Percentiles rank a stretch among this genome's conserved stretches.
Conservation (phyloP, 2,888 invertebrate genomes). For the Polyploca ridens region DNA sequence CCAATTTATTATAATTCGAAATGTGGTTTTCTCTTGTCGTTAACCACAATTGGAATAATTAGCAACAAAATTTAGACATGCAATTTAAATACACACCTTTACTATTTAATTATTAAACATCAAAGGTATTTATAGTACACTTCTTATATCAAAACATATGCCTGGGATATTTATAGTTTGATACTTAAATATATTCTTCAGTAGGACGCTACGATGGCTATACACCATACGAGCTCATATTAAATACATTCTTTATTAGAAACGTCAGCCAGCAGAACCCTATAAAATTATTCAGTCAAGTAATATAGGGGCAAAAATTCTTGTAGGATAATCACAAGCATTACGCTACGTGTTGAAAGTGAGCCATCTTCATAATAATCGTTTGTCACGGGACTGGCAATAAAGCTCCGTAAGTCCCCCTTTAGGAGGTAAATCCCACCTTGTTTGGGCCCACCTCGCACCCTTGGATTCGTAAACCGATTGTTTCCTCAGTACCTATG, state of each 20-base stretch:
- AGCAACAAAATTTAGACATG: background rate
- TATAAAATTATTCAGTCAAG: conserved; percentile 1
- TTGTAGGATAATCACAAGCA: conserved; percentile 7
- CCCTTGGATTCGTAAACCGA: conserved; percentile 43
- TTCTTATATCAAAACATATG: too few relatives aligned
- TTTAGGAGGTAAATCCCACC: conserved; percentile 15
- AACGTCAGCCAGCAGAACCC: conserved; percentile 5
- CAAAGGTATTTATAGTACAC: too few relatives aligned
- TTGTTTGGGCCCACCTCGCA: conserved; percentile 27
- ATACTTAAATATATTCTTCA: too few relatives aligned
- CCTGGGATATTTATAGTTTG: too few relatives aligned
- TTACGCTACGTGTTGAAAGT: conserved; percentile 50
- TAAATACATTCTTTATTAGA: background rate
- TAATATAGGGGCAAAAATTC: conserved; percentile 9
- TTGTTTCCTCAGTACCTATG: conserved; percentile 41
- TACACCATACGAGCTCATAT: background rate
- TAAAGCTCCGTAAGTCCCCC: conserved; percentile 47
- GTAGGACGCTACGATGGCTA: too few relatives aligned
- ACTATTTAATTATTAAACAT: too few relatives aligned
- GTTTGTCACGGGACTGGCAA: conserved; percentile 61
- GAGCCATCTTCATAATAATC: conserved; percentile 61
- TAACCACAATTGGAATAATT: too few relatives aligned
- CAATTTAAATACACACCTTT: too few relatives aligned
- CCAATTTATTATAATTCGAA: background rate
- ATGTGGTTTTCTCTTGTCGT: background rate